Base-by-base conservation (phyloP, 1,140 invertebrate genomes). In the Hormaphis cornu region DNA sequence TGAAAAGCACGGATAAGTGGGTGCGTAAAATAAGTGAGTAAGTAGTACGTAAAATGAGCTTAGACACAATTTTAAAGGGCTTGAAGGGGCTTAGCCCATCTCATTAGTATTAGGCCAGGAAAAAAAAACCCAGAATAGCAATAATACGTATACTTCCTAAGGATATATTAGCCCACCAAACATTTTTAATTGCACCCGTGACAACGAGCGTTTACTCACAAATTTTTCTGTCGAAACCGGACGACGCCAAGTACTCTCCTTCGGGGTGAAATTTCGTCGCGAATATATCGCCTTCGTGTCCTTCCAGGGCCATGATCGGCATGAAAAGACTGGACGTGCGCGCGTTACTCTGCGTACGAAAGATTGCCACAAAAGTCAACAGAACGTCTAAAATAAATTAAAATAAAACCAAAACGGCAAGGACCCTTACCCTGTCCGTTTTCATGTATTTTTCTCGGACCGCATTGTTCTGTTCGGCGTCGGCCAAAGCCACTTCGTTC, bases 211-310 rank as follows among this genome's bases (percentile, higher is more conserved):
- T 66, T 1, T 35, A 33, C 89, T 87, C 83, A 97, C 95, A 94
- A 72, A 99, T 95, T 80, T 93, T 87, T 77, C 95, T 82, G 77
- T 99, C 97, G 79, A 94, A 96, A n/a, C 97, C 97, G 37, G 90
- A 88, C 0, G 95, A 95, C 9, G 93, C 93, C 22, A 99, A 78
- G 76, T 95, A 87, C 73, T 91, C 87, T 24, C 97, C 96, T 78
- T 98, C 94, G 1, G 95, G 95, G 79, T 97, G 94, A 80, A 99
- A 99, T 80, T 94, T 90, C 6, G 88, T 82, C 22, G 87, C 86
- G 78, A 94, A 98, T 72, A 99, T 90, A 77, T 99, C 97, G 35
- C 94, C 95, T 77, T 95, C 89, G 79, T 99, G 97, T 0, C 97
- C 97, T 77, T 95, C 90, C 26, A 99, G 79, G 16, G 96, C 82